Percentiles rank a stretch among this genome's conserved stretches.
These are phyloP conservation scores for Vultur gryphus DNA, from an alignment of 2,797 vertebrate species.

Conservation along the genomic window DNA sequence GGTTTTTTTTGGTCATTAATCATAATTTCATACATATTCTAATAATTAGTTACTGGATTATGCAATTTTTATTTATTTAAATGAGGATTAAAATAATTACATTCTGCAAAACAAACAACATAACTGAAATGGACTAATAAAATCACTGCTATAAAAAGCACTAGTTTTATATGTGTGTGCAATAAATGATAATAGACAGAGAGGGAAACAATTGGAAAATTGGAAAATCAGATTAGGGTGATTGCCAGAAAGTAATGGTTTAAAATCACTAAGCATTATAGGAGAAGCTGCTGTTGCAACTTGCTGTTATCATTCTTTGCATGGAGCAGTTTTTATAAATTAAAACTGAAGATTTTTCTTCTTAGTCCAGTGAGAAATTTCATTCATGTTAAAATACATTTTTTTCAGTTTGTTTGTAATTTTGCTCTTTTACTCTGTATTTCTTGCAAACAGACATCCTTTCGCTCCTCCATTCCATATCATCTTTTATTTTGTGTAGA, in stretches of 20 bases:
- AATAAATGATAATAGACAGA: constrained; percentile 31
- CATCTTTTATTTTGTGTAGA: not conserved
- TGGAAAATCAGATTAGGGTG: constrained; percentile 49
- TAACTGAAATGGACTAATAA: constrained; percentile 34
- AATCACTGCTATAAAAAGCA: constrained; percentile 2
- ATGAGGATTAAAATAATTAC: constrained; percentile 28
- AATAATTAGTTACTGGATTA: constrained; percentile 2
- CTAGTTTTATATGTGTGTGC: constrained; percentile 13
- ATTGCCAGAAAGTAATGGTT: constrained; percentile 30
- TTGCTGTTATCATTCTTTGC: not conserved
- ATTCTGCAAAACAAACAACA: constrained; percentile 25
- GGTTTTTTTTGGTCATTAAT: not conserved
- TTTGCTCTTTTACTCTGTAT: not conserved
- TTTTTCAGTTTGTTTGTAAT: not conserved
- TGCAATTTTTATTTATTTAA: not conserved
- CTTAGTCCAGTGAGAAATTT: not conserved
- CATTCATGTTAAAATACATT: not conserved
- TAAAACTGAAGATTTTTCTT: not conserved
- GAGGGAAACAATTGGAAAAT: not conserved
- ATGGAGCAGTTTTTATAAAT: not conserved
- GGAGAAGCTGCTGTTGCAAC: not conserved
- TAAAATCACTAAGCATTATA: not conserved
- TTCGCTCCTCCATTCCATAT: not conserved
- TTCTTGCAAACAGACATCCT: not conserved
- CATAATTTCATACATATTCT: constrained; percentile 28